Evolutionary conservation across 2,113 vertebrate genomes (phyloP).

Genomic region (Prinia subflava): DNA sequence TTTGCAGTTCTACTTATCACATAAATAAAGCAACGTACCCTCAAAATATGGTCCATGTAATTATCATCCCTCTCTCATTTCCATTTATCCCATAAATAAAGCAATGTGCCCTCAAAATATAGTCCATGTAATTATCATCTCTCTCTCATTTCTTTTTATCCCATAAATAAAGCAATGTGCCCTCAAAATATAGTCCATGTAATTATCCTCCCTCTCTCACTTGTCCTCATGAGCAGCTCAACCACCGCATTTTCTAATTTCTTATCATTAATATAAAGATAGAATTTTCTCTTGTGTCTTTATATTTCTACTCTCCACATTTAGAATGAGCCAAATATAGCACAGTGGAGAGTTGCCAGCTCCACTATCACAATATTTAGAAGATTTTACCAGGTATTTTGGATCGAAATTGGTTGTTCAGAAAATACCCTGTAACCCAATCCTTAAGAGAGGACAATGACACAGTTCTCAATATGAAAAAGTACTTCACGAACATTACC

Average conservation of each 20-base stretch:
- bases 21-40: too few relatives aligned
- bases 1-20: background rate
- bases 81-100: too few relatives aligned
- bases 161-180: too few relatives aligned
- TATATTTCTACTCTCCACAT: background rate
- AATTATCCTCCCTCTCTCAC: background rate
- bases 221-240: rapidly evolving
- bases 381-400: background rate
- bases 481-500: background rate
- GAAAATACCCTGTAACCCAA: background rate
- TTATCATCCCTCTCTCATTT: too few relatives aligned
- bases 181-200: background rate
- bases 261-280: background rate
- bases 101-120: too few relatives aligned
- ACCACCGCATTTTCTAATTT: background rate
- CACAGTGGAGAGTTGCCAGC: background rate
- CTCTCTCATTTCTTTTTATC: background rate
- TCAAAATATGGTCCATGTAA: too few relatives aligned
- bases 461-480: background rate
- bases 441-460: background rate
- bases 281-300: background rate
- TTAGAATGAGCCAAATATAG: rapidly evolving
- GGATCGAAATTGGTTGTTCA: background rate
- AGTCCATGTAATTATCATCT: too few relatives aligned
- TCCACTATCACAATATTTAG: background rate